Evolutionary conservation across 2,888 invertebrate genomes (phyloP), one percentile per base, ranked within the genome.

Genomic region (Biston stratarius): DNA sequence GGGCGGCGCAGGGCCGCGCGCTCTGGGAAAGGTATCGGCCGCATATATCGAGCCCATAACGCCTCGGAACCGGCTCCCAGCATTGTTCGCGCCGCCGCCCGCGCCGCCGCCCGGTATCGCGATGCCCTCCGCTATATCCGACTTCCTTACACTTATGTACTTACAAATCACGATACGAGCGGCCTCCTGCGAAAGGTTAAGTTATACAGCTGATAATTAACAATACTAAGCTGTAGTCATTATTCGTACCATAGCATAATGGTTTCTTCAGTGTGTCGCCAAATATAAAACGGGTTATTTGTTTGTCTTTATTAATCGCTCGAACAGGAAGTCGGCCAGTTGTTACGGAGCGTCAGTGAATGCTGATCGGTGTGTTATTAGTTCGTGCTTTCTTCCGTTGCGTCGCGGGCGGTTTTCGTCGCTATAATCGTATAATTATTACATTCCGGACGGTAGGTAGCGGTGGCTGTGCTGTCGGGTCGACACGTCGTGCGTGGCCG

Each of bases 21-120:
- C 58, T 42, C 57, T 86, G 88, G 79, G 87, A 83, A 84, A 77
- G 65, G 65, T 63, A 76, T 72, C 52, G 69, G 65, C 69, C 74
- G 75, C 75, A 79, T 80, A 75, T 80, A 82, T 75, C 72, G 72
- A 75, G 70, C 73, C 74, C 78, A 76, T 75, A 77, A 77, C 77
- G 79, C 83, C 81, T 82, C 79, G 78, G 75, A 79, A 76, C 78
- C 76, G 69, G 80, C 82, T 84, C 83, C 76, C 82, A 81, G 78
- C 78, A 82, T 82, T 82, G 82, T 83, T 70, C 66, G 65, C 57
- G 65, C 67, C 52, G 53, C 53, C n/a, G 65, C 61, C 42, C 66
- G 65, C 57, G 65, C 67, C 52, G 53, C 53, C n/a, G 65, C 61
- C 42, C 52, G 52, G 53, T 67, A 63, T 67, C 64, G 52, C 63